These are phyloP conservation scores for Aspidoscelis tigris DNA, from an alignment of 2,113 vertebrate species.

Conservation along the genomic window DNA sequence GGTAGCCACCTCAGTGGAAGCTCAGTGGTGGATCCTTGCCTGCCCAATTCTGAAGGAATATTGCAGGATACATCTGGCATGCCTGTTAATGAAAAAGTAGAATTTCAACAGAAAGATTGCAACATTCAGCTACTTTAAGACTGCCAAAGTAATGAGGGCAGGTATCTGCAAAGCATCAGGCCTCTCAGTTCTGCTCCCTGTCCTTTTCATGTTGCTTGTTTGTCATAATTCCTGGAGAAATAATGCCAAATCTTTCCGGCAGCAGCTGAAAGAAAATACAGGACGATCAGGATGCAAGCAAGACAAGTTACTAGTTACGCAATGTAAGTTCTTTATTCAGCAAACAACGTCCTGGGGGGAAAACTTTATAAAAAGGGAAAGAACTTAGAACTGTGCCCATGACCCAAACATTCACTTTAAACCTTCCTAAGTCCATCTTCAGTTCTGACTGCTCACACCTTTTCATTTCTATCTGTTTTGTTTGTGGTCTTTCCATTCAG, in stretches of 20 bases:
- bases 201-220: neutral
- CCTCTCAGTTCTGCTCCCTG: neutral
- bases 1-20: rapidly evolving
- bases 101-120: neutral
- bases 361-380: too few species aligned
- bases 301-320: neutral
- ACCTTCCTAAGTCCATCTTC: too few species aligned
- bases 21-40: neutral
- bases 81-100: neutral
- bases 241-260: neutral
- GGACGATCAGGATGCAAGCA: neutral
- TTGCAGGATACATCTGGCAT: neutral
- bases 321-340: neutral
- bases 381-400: too few species aligned
- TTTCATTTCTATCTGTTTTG: too few species aligned
- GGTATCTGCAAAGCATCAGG: neutral
- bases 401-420: too few species aligned
- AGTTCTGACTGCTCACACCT: too few species aligned
- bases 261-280: neutral
- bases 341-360: too few species aligned
- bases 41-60: neutral
- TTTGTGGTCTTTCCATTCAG: too few species aligned
- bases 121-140: conserved; percentile 15
- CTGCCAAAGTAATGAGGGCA: neutral
- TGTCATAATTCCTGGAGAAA: neutral